These are phyloP conservation scores for Ibycter americanus DNA, from an alignment of 2,797 vertebrate genomes.

Conservation along the genomic window DNA sequence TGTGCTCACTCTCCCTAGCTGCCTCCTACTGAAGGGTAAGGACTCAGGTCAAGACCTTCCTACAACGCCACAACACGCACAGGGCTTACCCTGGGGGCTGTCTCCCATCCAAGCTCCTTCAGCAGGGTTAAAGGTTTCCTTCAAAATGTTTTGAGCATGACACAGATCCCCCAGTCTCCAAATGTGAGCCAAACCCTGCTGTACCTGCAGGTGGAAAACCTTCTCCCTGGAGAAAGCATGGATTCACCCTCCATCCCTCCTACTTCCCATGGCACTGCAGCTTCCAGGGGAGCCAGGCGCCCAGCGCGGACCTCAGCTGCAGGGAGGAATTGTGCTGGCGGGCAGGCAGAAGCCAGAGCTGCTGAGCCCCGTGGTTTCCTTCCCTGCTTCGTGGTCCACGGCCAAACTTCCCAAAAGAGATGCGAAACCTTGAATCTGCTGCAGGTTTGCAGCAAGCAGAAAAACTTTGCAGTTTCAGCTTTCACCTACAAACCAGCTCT, in stretches of 20 bases:
- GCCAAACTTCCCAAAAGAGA: neutral
- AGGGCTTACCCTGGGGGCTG: neutral
- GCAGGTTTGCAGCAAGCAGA: neutral
- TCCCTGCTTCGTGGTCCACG: neutral
- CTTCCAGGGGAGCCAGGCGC: neutral
- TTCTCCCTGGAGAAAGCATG: neutral
- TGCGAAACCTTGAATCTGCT: neutral
- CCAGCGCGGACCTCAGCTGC: neutral
- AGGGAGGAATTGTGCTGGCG: accelerated
- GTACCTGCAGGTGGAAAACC: neutral
- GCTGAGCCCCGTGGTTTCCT: neutral
- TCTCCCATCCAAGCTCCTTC: neutral
- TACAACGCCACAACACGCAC: neutral
- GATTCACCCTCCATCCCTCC: neutral
- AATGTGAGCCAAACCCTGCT: neutral
- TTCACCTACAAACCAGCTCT: neutral
- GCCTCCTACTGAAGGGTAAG: neutral
- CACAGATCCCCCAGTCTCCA: neutral
- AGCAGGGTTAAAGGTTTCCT: neutral
- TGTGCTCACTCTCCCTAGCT: neutral
- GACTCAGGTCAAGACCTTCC: neutral
- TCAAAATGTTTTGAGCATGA: neutral
- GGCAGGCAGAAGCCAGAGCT: neutral
- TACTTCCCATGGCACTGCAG: neutral
- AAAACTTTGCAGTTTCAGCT: neutral